Evolutionary conservation across 2,113 vertebrate species (phyloP).

Genomic region (Ptyas mucosa): DNA sequence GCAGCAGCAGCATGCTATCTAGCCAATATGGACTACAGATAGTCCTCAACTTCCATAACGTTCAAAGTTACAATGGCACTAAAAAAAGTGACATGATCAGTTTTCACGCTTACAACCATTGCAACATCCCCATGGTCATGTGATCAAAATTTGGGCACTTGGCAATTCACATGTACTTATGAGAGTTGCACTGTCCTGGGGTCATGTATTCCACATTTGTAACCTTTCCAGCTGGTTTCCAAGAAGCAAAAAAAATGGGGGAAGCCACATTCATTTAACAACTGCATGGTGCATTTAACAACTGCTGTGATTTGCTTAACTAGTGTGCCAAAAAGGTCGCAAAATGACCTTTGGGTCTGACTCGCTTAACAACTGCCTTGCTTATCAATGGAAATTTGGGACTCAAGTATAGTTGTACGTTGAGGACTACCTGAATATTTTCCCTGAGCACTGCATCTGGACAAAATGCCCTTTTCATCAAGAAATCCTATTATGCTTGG

Average conservation of each 20-base stretch:
- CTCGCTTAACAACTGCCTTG: no score
- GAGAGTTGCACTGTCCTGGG: not conserved
- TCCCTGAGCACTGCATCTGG: not conserved
- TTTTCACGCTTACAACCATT: not conserved
- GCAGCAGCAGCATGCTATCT: not conserved
- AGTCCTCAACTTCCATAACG: not conserved
- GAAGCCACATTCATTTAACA: not conserved
- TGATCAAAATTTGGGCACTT: not conserved
- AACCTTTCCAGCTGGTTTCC: not conserved
- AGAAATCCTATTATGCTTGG: not conserved
- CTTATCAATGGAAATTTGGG: no score
- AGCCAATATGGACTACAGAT: not conserved
- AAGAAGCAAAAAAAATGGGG: not conserved
- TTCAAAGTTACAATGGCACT: not conserved
- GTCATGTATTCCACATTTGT: not conserved
- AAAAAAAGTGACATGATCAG: not conserved
- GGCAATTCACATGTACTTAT: not conserved
- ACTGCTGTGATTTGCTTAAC: no score
- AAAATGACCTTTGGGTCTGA: no score
- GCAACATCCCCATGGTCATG: not conserved
- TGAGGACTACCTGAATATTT: not conserved
- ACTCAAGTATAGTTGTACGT: no score
- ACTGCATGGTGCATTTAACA: no score
- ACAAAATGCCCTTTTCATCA: not conserved
- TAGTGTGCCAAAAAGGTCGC: no score